phyloP scores from a whole-genome alignment of 2,113 vertebrate genomes.

The Ondatra zibethicus region DNA sequence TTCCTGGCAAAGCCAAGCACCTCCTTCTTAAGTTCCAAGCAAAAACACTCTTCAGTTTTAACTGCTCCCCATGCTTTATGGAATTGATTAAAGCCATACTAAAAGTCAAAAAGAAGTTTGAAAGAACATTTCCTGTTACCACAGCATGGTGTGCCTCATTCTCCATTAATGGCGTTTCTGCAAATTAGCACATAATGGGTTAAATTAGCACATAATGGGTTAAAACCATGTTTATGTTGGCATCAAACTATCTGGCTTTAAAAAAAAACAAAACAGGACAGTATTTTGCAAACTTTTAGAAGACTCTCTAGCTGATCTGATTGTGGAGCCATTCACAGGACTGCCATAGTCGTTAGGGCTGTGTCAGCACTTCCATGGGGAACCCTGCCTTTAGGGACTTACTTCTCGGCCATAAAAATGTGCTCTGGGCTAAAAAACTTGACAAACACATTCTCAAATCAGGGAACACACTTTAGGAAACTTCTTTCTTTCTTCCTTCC shows the following conservation, averaged over 20 bases:
- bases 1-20: slow-evolving; percentile 78
- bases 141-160: slow-evolving; percentile 71
- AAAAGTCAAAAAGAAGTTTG: slow-evolving; percentile 84
- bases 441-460: slow-evolving; percentile 81
- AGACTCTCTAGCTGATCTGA: slow-evolving; percentile 88
- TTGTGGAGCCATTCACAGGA: slow-evolving; percentile 86
- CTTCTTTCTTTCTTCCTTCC: not conserved
- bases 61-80: slow-evolving; percentile 82
- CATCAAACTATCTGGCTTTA: slow-evolving; percentile 84
- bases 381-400: slow-evolving; percentile 88
- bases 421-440: slow-evolving; percentile 89
- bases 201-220: slow-evolving; percentile 90
- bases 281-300: slow-evolving; percentile 87
- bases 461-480: slow-evolving; percentile 84
- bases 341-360: slow-evolving; percentile 84
- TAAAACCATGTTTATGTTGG: slow-evolving; percentile 90
- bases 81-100: slow-evolving; percentile 88
- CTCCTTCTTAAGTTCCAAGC: slow-evolving; percentile 81
- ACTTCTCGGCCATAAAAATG: slow-evolving; percentile 88
- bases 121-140: slow-evolving; percentile 87
- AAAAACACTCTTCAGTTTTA: slow-evolving; percentile 72
- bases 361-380: slow-evolving; percentile 88
- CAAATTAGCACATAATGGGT: slow-evolving; percentile 89
- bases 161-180: slow-evolving; percentile 87
- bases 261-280: slow-evolving; percentile 77